Evolutionary conservation across 2,113 vertebrate species (phyloP).

Genomic region (Eudorcas thomsonii): DNA sequence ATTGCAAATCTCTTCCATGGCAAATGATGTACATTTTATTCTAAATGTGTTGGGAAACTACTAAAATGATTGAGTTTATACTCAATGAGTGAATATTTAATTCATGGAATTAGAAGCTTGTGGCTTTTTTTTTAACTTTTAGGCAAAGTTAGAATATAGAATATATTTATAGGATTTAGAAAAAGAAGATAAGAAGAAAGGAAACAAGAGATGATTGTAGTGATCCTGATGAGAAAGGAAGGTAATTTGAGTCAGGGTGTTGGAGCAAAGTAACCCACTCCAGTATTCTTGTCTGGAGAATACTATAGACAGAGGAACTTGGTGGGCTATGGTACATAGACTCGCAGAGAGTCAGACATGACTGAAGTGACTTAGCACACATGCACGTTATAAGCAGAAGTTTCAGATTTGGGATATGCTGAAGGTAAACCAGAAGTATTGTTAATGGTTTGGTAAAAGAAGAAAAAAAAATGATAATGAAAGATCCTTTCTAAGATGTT

Average conservation of each 20-base stretch:
- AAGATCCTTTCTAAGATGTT: neutral
- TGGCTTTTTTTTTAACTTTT: neutral
- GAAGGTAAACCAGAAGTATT: neutral
- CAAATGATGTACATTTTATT: neutral
- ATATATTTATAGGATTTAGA: neutral
- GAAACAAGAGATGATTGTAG: neutral
- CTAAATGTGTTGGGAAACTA: neutral
- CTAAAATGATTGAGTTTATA: neutral
- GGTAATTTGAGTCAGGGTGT: neutral
- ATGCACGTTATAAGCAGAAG: neutral
- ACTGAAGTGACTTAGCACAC: neutral
- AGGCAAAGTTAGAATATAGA: neutral
- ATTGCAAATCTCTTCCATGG: neutral
- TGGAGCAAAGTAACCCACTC: neutral
- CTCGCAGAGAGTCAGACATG: neutral
- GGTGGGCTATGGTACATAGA: neutral
- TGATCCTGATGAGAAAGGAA: neutral
- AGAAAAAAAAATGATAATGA: neutral
- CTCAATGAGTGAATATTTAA: neutral
- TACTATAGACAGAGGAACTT: neutral
- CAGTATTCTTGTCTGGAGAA: neutral
- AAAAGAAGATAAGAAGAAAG: neutral
- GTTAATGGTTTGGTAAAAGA: neutral
- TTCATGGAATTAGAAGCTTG: neutral
- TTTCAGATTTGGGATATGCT: neutral